Conservation (phyloP, 2,797 vertebrate species). For the Falco peregrinus region DNA sequence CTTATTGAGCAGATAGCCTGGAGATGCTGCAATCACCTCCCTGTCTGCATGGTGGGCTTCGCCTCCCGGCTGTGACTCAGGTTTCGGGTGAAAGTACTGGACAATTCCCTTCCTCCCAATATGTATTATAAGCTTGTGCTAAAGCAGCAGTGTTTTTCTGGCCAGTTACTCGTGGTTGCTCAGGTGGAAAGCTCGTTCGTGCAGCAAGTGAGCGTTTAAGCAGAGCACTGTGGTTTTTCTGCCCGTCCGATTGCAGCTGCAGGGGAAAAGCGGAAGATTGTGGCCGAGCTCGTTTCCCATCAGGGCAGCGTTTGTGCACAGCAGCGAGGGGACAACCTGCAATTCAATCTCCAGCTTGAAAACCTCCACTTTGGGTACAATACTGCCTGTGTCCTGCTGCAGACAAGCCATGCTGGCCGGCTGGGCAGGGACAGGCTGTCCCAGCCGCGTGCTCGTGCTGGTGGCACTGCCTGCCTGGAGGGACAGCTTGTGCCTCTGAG, state of each 20-base stretch:
- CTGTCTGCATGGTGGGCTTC: neutral
- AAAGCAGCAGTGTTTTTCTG: neutral
- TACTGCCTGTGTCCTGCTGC: neutral
- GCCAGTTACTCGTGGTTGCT: neutral
- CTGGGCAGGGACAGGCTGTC: slow-evolving; percentile 29
- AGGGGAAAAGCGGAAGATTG: neutral
- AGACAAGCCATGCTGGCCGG: neutral
- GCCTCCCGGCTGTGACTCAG: neutral
- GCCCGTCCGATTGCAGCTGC: neutral
- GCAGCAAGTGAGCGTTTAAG: neutral
- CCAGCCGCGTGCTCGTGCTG: neutral
- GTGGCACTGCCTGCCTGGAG: neutral
- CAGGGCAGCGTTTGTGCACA: neutral
- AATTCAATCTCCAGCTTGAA: neutral
- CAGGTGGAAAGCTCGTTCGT: neutral
- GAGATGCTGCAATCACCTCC: neutral
- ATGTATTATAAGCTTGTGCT: neutral
- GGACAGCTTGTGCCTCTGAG: slow-evolving; percentile 18
- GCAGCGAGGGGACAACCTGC: neutral
- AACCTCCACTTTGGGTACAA: neutral
- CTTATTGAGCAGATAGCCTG: fast-evolving
- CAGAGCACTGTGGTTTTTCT: neutral
- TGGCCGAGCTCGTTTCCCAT: neutral
- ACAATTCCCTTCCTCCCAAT: neutral
- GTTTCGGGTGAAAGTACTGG: neutral